Conservation (phyloP, 2,797 vertebrate species). For the Microctenopoma lineatum region DNA sequence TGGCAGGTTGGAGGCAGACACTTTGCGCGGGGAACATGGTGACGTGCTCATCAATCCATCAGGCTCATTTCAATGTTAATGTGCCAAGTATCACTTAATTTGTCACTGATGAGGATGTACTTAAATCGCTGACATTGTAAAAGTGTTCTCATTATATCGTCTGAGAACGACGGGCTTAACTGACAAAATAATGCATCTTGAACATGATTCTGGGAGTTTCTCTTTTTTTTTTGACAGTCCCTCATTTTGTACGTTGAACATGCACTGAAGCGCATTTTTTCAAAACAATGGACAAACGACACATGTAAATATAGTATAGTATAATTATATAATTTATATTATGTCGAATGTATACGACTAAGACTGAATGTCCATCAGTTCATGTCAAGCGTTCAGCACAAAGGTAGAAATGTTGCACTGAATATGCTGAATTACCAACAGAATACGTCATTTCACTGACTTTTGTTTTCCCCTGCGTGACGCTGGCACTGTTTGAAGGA, state of each 20-base stretch:
- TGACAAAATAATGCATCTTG: conserved; percentile 20
- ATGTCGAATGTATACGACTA: too few species aligned
- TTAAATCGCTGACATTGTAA: conserved; percentile 62
- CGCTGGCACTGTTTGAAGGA: background rate
- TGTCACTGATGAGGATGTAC: conserved; percentile 65
- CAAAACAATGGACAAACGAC: background rate
- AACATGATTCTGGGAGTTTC: conserved; percentile 1
- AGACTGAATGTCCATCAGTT: background rate
- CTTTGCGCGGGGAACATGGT: conserved; percentile 41
- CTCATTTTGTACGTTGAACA: background rate
- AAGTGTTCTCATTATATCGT: conserved; percentile 39
- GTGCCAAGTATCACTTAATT: conserved; percentile 59
- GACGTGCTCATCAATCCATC: conserved; percentile 65
- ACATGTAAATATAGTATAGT: too few species aligned
- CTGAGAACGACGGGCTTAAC: background rate
- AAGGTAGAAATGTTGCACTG: background rate
- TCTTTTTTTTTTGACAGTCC: background rate
- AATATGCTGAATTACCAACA: background rate
- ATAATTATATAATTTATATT: too few species aligned
- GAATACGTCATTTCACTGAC: background rate
- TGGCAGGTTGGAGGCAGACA: conserved; percentile 67
- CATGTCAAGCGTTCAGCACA: conserved; percentile 1
- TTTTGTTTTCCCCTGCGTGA: background rate
- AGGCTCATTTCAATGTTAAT: conserved; percentile 69
- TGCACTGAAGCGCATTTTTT: background rate